phyloP scores from a whole-genome alignment of 2,888 invertebrate genomes.

The Aspidiotus destructor region DNA sequence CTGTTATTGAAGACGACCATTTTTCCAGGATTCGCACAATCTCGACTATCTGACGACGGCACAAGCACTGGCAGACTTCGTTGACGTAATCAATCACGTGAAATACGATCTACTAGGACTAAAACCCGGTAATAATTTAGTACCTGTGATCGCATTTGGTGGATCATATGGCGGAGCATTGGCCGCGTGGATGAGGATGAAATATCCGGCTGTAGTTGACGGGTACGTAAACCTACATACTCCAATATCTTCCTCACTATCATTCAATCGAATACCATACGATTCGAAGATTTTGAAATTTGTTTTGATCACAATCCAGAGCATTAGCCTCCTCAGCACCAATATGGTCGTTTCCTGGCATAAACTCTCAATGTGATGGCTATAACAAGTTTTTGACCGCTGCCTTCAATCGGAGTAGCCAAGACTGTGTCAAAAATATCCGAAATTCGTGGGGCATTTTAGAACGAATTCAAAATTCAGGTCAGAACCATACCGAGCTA shows the following conservation, averaged over 20 bases:
- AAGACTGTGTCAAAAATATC: conserved; percentile 61
- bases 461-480: conserved; percentile 45
- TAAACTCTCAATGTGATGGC: too few species aligned
- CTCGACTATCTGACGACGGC: conserved; percentile 75
- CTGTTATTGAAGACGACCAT: too few species aligned
- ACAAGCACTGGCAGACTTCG: conserved; percentile 91
- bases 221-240: too few species aligned
- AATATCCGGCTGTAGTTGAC: conserved; percentile 78
- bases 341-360: conserved; percentile 70
- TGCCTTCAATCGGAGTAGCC: conserved; percentile 53
- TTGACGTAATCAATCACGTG: conserved; percentile 57
- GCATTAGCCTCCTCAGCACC: conserved; percentile 91
- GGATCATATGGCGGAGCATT: conserved; percentile 98
- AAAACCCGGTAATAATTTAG: neutral
- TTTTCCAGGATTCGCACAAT: conserved; percentile 49
- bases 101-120: conserved; percentile 35
- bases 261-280: too few species aligned
- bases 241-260: too few species aligned
- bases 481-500: conserved; percentile 42
- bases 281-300: too few species aligned
- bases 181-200: conserved; percentile 88
- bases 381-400: conserved; percentile 69
- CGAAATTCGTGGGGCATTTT: conserved; percentile 67
- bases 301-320: too few species aligned
- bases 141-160: conserved; percentile 74